Percentiles rank a stretch among this genome's conserved stretches.
Conservation (phyloP, 2,888 invertebrate genomes). For the Pedicia rivosa region DNA sequence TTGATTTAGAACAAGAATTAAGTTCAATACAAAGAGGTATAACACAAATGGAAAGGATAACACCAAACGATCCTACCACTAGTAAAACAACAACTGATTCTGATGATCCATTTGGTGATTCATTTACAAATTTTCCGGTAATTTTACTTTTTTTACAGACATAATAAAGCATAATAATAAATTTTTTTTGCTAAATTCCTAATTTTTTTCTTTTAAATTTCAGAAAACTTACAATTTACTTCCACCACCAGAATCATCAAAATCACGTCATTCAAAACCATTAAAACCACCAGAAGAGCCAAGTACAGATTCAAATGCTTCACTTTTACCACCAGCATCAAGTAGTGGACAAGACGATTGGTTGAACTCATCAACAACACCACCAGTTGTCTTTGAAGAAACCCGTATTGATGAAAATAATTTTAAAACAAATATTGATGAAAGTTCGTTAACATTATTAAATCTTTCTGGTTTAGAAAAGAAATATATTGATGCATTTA, state of each 20-base stretch:
- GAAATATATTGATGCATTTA: slow-evolving; percentile 66
- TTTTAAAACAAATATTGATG: no score
- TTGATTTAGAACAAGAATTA: slow-evolving; percentile 75
- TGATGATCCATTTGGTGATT: slow-evolving; percentile 58
- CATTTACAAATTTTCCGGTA: slow-evolving; percentile 42
- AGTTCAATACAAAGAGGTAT: slow-evolving; percentile 74
- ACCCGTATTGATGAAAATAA: no score
- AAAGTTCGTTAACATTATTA: no score
- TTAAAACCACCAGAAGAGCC: slow-evolving; percentile 19
- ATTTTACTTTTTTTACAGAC: background rate
- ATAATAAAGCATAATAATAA: slow-evolving; percentile 8
- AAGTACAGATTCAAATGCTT: background rate
- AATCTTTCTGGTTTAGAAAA: no score
- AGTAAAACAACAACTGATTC: slow-evolving; percentile 33
- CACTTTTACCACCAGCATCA: background rate
- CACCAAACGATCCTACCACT: slow-evolving; percentile 50
- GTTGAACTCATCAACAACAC: slow-evolving; percentile 1
- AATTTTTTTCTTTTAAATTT: no score
- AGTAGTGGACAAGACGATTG: slow-evolving; percentile 6
- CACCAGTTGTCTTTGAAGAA: no score
- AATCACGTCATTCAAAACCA: slow-evolving; percentile 25
- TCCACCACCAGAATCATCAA: slow-evolving; percentile 29
- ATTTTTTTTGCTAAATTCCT: slow-evolving; percentile 11
- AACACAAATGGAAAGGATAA: slow-evolving; percentile 75
- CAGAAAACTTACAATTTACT: slow-evolving; percentile 27